phyloP scores from a whole-genome alignment of 92 coral and sea anemone species.

The Desmophyllum pertusum region DNA sequence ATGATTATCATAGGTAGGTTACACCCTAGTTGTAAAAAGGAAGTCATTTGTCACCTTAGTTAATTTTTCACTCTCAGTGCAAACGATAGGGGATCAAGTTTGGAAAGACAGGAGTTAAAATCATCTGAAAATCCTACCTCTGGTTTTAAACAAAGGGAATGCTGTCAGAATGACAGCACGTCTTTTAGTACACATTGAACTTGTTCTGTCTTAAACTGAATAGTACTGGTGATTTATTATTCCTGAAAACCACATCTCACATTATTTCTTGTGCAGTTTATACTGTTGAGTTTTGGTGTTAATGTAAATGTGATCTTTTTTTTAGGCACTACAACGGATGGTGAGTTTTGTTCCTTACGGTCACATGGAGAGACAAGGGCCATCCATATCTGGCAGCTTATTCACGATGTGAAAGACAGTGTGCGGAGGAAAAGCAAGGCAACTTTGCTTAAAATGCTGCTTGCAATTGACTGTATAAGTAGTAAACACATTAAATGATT shows the following conservation, averaged over 20 bases:
- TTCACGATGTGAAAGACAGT: conserved; percentile 32
- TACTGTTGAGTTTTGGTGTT: not conserved
- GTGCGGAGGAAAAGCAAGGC: not conserved
- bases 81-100: too few species aligned
- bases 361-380: conserved; percentile 34
- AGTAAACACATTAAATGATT: not conserved
- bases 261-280: not conserved
- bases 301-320: not conserved
- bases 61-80: too few species aligned
- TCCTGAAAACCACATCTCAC: too few species aligned
- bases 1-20: not conserved
- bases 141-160: too few species aligned
- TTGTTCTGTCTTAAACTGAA: too few species aligned
- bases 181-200: too few species aligned
- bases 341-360: conserved; percentile 48
- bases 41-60: too few species aligned
- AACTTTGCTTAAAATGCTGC: conserved; percentile 19
- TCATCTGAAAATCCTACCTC: too few species aligned
- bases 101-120: too few species aligned
- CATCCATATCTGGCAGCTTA: conserved; percentile 46
- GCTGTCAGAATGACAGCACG: too few species aligned
- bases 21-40: too few species aligned
- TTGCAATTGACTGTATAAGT: conserved; percentile 23
- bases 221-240: too few species aligned
- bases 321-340: conserved; percentile 48